phyloP scores from a whole-genome alignment of 2,113 vertebrate species.

The Oenanthe oenanthe region DNA sequence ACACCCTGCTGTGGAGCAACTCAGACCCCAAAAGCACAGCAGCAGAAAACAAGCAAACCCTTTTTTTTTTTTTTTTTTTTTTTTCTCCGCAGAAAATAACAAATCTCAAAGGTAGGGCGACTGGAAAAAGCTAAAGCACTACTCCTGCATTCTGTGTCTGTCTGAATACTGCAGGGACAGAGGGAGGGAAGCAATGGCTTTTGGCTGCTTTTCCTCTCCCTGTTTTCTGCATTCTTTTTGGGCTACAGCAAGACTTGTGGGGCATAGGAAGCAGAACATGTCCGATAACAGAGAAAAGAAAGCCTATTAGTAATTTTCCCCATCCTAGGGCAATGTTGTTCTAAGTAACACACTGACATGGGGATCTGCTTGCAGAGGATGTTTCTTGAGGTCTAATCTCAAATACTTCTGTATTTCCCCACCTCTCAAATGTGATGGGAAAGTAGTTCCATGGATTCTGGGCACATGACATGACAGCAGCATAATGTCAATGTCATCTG shows the following conservation, averaged over 20 bases:
- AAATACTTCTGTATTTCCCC: background rate
- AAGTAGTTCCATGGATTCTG: background rate
- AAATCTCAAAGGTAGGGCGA: background rate
- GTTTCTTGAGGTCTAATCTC: background rate
- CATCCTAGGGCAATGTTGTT: background rate
- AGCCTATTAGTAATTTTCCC: background rate
- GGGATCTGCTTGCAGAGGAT: background rate
- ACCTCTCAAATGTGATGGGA: background rate
- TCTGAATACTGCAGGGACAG: background rate
- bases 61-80: background rate
- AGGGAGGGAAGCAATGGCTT: background rate
- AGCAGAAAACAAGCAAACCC: background rate
- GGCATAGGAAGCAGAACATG: background rate
- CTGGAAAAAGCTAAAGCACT: background rate
- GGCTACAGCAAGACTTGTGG: background rate
- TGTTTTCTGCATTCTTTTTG: background rate
- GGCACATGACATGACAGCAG: background rate
- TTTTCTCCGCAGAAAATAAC: background rate
- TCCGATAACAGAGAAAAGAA: background rate
- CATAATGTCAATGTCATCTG: background rate
- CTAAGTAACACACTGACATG: background rate
- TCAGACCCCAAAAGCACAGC: background rate
- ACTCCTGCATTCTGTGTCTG: background rate
- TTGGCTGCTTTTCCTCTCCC: background rate
- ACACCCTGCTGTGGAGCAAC: background rate